phyloP scores from a whole-genome alignment of 1,140 invertebrate species.

The Listronotus bonariensis region DNA sequence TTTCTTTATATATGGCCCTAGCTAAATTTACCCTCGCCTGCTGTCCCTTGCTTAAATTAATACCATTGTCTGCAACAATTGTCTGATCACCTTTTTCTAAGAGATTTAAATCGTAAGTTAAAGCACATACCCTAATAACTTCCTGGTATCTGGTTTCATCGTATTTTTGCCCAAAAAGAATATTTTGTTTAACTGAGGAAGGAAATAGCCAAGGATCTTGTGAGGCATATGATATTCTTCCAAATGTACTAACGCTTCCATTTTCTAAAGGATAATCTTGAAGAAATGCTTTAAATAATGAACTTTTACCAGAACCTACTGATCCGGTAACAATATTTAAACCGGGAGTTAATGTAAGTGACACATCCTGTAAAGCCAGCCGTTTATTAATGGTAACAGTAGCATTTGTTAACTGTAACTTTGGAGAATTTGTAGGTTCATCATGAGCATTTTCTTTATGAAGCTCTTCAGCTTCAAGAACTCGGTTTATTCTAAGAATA shows the following conservation, averaged over 20 bases:
- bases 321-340: constrained; percentile 75
- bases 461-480: constrained; percentile 40
- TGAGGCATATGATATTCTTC: constrained; percentile 76
- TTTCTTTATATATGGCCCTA: constrained; percentile 77
- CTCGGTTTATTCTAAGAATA: constrained; percentile 39
- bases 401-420: constrained; percentile 39
- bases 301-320: constrained; percentile 82
- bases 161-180: constrained; percentile 62
- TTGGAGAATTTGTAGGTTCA: constrained; percentile 17
- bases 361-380: constrained; percentile 60
- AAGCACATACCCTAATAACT: constrained; percentile 57
- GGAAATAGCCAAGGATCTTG: constrained; percentile 81
- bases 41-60: constrained; percentile 82
- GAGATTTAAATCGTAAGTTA: constrained; percentile 71
- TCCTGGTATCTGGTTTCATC: constrained; percentile 57
- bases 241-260: constrained; percentile 67
- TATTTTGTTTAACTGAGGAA: constrained; percentile 65
- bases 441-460: constrained; percentile 28
- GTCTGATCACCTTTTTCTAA: constrained; percentile 74
- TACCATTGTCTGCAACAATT: constrained; percentile 81
- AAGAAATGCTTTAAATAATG: constrained; percentile 71
- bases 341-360: constrained; percentile 65
- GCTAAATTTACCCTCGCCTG: constrained; percentile 88
- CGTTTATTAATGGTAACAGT: constrained; percentile 43
- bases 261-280: constrained; percentile 68